Base-by-base conservation (phyloP, 2,888 invertebrate species). In the Oxytorus armatus region DNA sequence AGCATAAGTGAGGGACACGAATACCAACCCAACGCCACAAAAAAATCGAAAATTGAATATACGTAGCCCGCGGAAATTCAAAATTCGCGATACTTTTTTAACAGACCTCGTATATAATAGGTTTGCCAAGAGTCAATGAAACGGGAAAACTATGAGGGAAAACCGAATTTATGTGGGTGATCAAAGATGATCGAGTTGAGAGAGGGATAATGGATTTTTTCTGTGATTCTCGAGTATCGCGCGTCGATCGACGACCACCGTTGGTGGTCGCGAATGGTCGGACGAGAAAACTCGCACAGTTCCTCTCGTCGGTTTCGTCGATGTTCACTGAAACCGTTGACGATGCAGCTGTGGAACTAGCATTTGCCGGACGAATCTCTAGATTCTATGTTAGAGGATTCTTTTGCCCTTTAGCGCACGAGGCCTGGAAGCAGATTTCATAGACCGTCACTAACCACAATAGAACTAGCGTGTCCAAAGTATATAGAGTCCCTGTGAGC, bases 381-480 rank as follows among this genome's bases (percentile, higher is more conserved):
- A 33, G 51, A 10, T 11, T 36, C 39, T 36, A 16, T 36, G 21
- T 59, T 51, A 36, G 53, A 74, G 16, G 25, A 8, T 53, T 42
- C 49, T 51, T 65, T 59, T 61, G 49, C 36, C 51, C n/a, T n/a
- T n/a, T 18, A 11, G 39, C 11, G 39, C 53, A 63, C 65, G 47
- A 47, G 4, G 5, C n/a, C 44, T 16, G 21, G n/a, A 16, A 21
- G 47, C 8, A 29, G 3, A 2, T 29, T 29, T 29, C 29, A 29
- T 5, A 59, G 42, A n/a, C n/a, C 47, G 21, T 42, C 55, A 39
- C 80, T 77, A 81, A 53, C 73, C 68, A 82, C 82, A 87, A 86
- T 85, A 82, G 86, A n/a, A 87, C 83, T 83, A 83, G 84, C 88
- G 87, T 88, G 85, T 81, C 87, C 75, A 87, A 88, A 69, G 66